Base-by-base conservation (phyloP, 2,888 invertebrate genomes). In the Fragum sueziense region DNA sequence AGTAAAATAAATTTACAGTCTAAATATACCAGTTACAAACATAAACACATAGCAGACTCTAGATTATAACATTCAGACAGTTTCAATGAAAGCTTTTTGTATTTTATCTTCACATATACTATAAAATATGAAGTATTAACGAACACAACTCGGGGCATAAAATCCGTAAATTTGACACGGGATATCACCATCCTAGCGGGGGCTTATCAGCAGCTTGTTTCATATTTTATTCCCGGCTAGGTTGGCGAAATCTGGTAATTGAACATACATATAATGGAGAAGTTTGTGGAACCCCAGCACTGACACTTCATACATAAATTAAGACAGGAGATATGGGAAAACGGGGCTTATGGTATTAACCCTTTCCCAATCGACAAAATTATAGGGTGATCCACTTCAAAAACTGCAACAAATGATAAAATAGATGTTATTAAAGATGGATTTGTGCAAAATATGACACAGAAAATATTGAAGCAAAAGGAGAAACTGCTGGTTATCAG, bases 191-290 rank as follows among this genome's bases (percentile, higher is more conserved):
- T 7, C 17, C 61, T 61, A 61, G 33, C 61, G 61, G 33, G n/a
- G 31, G 27, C 61, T 61, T 61, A 61, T 61, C 61, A 33, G 61
- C 61, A 31, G 20, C n/a, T 33, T 65, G 70, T 57, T 79, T 74
- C 78, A 79, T 79, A 70, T 70, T 74, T 79, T 67, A 79, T 52
- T 57, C 67, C 27, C 47, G 62, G 59, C 31, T 25, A 57, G 57
- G 57, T n/a, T n/a, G 25, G 27, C 57, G 27, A 57, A 57, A 57
- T 11, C 57, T 27, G 22, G 27, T 57, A 57, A 27, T 57, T 57
- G 22, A 57, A 11, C 25, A 57, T 11, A 41, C 11, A 9, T 41
- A 41, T 57, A 20, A 22, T 22, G 57, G 57, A 3, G 57, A 25
- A 25, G 57, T 57, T 57, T 3, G 14, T 17, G 27, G 61, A 61